phyloP scores from a whole-genome alignment of 2,888 invertebrate genomes.

The Chironomus tentans region DNA sequence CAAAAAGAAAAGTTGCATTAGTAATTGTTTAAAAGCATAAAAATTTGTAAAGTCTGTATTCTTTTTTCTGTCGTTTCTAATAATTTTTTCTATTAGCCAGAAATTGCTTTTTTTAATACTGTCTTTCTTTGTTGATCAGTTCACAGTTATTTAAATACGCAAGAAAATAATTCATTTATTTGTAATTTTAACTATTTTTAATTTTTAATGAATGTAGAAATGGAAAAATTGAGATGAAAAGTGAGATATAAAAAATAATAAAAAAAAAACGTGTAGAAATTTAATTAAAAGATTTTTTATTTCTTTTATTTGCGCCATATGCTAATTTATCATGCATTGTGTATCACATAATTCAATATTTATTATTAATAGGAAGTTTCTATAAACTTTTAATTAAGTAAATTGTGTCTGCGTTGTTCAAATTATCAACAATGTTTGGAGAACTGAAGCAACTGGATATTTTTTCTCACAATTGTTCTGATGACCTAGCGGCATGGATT shows the following conservation, averaged over 20 bases:
- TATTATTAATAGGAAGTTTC: too few relatives aligned
- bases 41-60: neutral
- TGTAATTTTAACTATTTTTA: slow-evolving; percentile 1
- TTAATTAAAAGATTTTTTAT: neutral
- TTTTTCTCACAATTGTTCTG: too few relatives aligned
- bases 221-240: neutral
- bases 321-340: too few relatives aligned
- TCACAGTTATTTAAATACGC: neutral
- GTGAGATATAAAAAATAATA: neutral
- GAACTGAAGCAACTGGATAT: too few relatives aligned
- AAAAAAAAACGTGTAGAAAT: neutral
- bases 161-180: neutral
- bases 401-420: too few relatives aligned
- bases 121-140: neutral
- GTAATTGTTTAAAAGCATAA: neutral
- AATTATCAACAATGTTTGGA: too few relatives aligned
- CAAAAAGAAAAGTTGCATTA: neutral
- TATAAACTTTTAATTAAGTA: too few relatives aligned
- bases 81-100: neutral
- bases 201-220: slow-evolving; percentile 1
- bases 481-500: too few relatives aligned
- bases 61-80: neutral
- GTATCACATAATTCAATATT: too few relatives aligned
- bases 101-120: neutral
- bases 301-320: neutral